Evolutionary conservation across 2,797 vertebrate species (phyloP), one percentile per base, ranked within the genome.

Genomic region (Danio choprae): DNA sequence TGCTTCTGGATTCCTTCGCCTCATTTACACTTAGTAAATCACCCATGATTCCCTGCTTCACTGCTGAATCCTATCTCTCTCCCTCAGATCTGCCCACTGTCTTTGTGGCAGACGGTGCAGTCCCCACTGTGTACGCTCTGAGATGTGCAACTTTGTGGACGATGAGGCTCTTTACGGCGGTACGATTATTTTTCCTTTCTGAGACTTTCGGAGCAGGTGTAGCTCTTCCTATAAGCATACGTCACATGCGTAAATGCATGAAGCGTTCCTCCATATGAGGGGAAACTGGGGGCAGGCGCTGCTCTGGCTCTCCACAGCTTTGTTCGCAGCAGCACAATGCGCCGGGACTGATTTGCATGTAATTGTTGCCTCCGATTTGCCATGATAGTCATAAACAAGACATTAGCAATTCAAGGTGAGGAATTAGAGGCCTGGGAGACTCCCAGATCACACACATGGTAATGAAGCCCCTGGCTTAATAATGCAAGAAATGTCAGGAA

Each of bases 401-500:
- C 88, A 92, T 88, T 85, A 89, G 88, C 88, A 90, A 92, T 92
- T 91, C 87, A 89, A 90, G 90, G 88, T 90, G 88, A 91, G 89
- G 90, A 90, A 89, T 86, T 82, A 85, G 88, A 88, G 83, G 83
- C 89, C 88, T 89, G 87, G 88, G 91, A 91, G 88, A 91, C 89
- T 89, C 87, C 79, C 87, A 53, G 86, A 90, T 90, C 86, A 89
- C 82, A 90, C 82, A 84, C 80, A 90, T 91, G 89, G 90, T 92
- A 90, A 91, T 91, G 91, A 93, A 87, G 86, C 87, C 86, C 77
- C 81, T 72, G 87, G 90, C 86, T 91, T 93, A 93, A 91, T 90
- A 93, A 91, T 86, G 86, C 81, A 88, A 84, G 90, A 91, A 91
- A 88, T 90, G 92, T 93, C 93, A 94, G 88, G 86, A 92, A 93